Evolutionary conservation across 2,888 invertebrate species (phyloP), one percentile per base, ranked within the genome.

Genomic region (Acleris cristana): DNA sequence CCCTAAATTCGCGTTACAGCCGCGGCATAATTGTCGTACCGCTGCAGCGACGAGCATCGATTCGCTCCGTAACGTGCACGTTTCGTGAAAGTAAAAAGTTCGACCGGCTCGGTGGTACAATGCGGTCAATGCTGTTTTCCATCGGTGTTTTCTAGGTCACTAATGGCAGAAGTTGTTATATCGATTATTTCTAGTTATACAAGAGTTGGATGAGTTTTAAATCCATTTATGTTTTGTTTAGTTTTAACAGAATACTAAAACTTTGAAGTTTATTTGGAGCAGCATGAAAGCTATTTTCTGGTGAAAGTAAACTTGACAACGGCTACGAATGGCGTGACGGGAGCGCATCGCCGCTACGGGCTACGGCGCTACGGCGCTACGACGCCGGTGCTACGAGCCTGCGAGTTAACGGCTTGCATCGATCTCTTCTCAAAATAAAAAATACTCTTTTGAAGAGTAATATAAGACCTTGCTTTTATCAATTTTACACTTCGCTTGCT

Each of bases 11-110:
- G 82, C 90, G 84, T 85, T 84, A 83, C 82, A 82, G 77, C 77
- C 88, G 81, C 87, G 87, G 88, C 85, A 85, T 89, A 88, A 90
- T 85, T 86, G 88, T 85, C 86, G 87, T 83, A 83, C 83, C 79
- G 84, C 88, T 84, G 88, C 91, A 86, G 83, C 84, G 82, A 74
- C 85, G 84, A 83, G 86, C 82, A 91, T 91, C 89, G 90, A 91
- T 90, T 87, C 86, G 55, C 74, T 69, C 75, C 74, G 72, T 72
- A 71, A 75, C 83, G 79, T 81, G 81, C 80, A 84, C 85, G 79
- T 86, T 83, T 81, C 85, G 86, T 87, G 85, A 87, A 88, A 89
- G 85, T 88, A 85, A 90, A 90, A 90, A 89, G 82, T 89, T 88
- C 40, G 3, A 12, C 40, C 40, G 87, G 88, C 88, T 85, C 89